These are phyloP conservation scores for Spisula subtruncata DNA, from an alignment of 2,888 invertebrate species.

Conservation along the genomic window DNA sequence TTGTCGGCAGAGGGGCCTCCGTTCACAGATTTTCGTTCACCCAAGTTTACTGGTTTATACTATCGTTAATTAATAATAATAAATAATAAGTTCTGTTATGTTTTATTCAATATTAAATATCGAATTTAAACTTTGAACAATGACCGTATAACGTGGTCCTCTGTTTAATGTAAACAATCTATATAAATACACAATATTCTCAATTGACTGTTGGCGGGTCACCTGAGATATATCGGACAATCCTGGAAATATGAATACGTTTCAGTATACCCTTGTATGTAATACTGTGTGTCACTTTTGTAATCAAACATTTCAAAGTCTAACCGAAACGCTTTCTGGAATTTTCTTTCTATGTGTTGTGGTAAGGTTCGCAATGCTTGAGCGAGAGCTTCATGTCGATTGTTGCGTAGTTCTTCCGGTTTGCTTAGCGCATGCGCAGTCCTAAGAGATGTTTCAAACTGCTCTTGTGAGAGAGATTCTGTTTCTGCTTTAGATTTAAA, in stretches of 20 bases:
- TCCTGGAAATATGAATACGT: not conserved
- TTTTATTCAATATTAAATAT: too few species aligned
- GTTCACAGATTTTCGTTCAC: too few species aligned
- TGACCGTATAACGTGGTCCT: too few species aligned
- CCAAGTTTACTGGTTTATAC: too few species aligned
- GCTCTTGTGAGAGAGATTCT: not conserved
- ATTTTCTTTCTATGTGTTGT: conserved; percentile 34
- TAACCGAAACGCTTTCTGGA: conserved; percentile 55
- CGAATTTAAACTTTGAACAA: too few species aligned
- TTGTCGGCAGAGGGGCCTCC: too few species aligned
- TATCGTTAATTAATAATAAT: too few species aligned
- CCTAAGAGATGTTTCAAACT: conserved; percentile 35
- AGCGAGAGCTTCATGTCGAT: conserved; percentile 21
- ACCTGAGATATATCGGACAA: not conserved
- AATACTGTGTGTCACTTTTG: conserved; percentile 24
- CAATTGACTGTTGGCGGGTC: too few species aligned
- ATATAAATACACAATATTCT: too few species aligned
- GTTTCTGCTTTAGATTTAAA: conserved; percentile 5
- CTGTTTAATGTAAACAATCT: too few species aligned
- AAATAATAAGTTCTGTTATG: too few species aligned
- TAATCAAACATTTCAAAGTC: conserved; percentile 75
- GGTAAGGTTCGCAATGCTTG: conserved; percentile 63
- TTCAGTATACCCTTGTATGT: not conserved
- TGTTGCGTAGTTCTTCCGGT: not conserved
- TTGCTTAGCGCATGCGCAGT: conserved; percentile 23